A percentile compares a stretch with the other conserved stretches of the same genome.
phyloP scores from a whole-genome alignment of 2,888 invertebrate genomes.

The Coleophora flavipennella region DNA sequence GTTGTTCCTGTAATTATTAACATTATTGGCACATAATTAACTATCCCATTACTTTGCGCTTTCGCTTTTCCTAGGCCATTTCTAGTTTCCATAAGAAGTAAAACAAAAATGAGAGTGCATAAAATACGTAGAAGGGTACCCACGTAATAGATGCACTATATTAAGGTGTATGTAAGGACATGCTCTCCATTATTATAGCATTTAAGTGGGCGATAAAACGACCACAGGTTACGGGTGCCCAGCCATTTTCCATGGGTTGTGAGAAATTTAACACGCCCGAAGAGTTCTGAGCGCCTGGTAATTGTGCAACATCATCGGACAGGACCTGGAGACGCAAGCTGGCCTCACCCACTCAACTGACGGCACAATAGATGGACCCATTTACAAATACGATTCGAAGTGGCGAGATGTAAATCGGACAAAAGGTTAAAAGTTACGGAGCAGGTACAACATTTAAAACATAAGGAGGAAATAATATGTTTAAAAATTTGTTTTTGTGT shows the following conservation, averaged over 20 bases:
- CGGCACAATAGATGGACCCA: not conserved
- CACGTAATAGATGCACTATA: conserved; percentile 25
- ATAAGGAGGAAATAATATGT: no score
- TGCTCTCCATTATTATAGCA: conserved; percentile 45
- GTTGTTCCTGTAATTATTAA: no score
- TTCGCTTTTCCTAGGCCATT: no score
- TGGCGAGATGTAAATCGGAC: not conserved
- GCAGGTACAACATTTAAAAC: no score
- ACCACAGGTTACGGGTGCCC: conserved; percentile 39
- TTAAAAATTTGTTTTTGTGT: no score
- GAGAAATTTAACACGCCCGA: conserved; percentile 55
- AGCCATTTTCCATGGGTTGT: conserved; percentile 44
- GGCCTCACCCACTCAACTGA: conserved; percentile 20
- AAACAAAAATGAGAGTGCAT: conserved; percentile 1
- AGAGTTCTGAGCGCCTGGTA: conserved; percentile 51
- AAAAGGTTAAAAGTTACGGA: no score
- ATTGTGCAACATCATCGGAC: conserved; percentile 41
- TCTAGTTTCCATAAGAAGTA: not conserved
- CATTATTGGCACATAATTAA: no score
- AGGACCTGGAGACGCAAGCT: conserved; percentile 17
- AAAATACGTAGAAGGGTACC: conserved; percentile 15
- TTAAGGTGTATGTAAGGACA: conserved; percentile 42
- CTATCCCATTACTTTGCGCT: no score
- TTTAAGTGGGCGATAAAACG: conserved; percentile 46
- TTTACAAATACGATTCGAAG: conserved; percentile 1